Base-by-base conservation (phyloP, 2,888 invertebrate genomes). In the Callosobruchus maculatus region DNA sequence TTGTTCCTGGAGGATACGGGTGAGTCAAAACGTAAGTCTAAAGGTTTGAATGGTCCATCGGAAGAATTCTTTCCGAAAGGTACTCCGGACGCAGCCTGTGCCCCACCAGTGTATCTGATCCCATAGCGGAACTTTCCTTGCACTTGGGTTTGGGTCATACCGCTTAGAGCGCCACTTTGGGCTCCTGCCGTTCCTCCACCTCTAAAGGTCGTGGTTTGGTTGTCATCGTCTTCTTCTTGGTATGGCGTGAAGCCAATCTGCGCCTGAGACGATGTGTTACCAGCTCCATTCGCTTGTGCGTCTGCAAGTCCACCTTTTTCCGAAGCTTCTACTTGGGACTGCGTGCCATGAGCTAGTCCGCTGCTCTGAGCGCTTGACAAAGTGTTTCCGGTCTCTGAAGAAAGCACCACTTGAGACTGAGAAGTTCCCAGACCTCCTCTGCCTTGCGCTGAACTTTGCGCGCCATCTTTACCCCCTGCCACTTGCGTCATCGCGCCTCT, bases 171-270 rank as follows among this genome's bases (percentile, higher is more conserved):
- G 77, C 93, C 93, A 72, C 94, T 93, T 85, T 95, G 95, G 0
- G 95, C 93, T 2, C 93, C 92, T 0, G 95, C 93, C 76, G 92
- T 91, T 7, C 95, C 95, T 49, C 93, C 93, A 0, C 95, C 95
- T 74, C 90, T 90, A 82, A 93, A 93, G 3, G 93, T 92, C 75
- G 86, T 87, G 71, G 88, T 87, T 77, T 90, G 89, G 68, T 83
- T 84, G 70, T 88, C 87, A 26, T 86, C 81, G 18, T 92, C 91
- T 74, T 90, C 89, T 74, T 92, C 91, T 81, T 91, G 90, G 80
- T 92, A 91, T 0, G 95, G 95, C 72, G 92, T 92, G 83, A 96
- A 95, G 0, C 95, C 95, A 76, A 96, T 95, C 87, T 96, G 95
- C 2, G 96, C 95, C 88, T 96, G 95, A 49, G 95, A 95, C 0